Percentiles rank a stretch among this genome's conserved stretches.
Conservation (phyloP, 2,797 vertebrate species). For the Gadopsis bispinosus region DNA sequence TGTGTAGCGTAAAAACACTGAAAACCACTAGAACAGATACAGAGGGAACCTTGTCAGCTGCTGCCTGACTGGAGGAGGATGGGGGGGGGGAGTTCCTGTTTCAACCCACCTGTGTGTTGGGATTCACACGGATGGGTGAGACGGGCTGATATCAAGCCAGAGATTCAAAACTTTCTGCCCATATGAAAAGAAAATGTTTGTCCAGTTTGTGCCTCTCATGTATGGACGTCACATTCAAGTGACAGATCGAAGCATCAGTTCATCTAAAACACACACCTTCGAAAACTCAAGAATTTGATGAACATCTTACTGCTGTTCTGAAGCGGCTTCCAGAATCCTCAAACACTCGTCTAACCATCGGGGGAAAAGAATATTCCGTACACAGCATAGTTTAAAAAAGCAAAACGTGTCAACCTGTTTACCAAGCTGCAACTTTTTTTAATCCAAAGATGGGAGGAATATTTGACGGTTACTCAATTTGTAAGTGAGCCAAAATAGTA, state of each 20-base stretch:
- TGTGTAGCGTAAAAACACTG: slow-evolving; percentile 93
- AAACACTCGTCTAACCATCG: too few species aligned
- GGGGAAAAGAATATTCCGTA: background rate
- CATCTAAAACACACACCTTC: background rate
- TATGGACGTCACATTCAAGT: background rate
- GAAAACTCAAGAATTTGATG: background rate
- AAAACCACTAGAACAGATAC: slow-evolving; percentile 74
- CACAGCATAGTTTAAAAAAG: too few species aligned
- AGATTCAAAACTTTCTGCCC: slow-evolving; percentile 4
- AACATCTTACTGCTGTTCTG: background rate
- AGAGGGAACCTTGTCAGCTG: slow-evolving; percentile 50
- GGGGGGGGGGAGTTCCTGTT: background rate
- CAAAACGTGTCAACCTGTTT: too few species aligned
- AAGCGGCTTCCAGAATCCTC: background rate
- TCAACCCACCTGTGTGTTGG: background rate
- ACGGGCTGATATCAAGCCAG: background rate
- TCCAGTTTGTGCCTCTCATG: background rate
- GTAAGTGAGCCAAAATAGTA: background rate
- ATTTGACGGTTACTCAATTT: background rate
- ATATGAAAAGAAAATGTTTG: background rate
- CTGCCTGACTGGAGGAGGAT: slow-evolving; percentile 47
- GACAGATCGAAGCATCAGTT: too few species aligned
- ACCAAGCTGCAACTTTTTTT: too few species aligned
- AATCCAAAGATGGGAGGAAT: background rate
- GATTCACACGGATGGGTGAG: too few species aligned